Evolutionary conservation across 2,888 invertebrate species (phyloP), one percentile per base, ranked within the genome.

Genomic region (Noctuana brunneofusca): DNA sequence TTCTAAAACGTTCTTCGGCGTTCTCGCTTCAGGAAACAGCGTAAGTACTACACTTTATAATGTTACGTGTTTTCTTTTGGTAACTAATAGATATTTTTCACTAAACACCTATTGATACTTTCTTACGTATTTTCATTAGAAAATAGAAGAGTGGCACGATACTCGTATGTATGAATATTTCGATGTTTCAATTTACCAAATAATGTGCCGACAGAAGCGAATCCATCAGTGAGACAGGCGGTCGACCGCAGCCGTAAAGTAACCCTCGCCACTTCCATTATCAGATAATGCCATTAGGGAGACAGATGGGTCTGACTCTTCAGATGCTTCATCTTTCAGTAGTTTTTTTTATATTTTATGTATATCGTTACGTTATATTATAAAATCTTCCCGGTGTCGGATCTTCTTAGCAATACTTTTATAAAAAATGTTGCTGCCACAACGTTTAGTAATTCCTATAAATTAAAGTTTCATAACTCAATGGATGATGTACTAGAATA

Each of bases 1-100:
- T 63, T 59, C 59, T 53, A 56, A 57, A 56, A 59, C 55, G 27
- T 49, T 56, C 56, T 48, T 52, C 24, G 49, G 9, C 14, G 16
- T 4, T 18, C 46, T 20, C 22, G 46, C 18, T 18, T 41, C 9
- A 27, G 27, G 27, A 27, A 27, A 27, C n/a, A n/a, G n/a, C n/a
- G n/a, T n/a, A n/a, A n/a, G n/a, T n/a, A 8, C 27, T 38, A 38
- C 3, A 5, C n/a, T 38, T n/a, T 38, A n/a, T 38, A 38, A 38
- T 9, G 32, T 12, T 9, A 5, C 27, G 8, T n/a, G 27, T 27
- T 27, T 27, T 27, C 4, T 8, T 27, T n/a, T n/a, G n/a, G n/a
- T n/a, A n/a, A n/a, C n/a, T n/a, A n/a, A n/a, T n/a, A n/a, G n/a
- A n/a, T n/a, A n/a, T n/a, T n/a, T n/a, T n/a, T n/a, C n/a, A n/a